Conservation (phyloP, 2,797 vertebrate genomes). For the Vireo griseus region DNA sequence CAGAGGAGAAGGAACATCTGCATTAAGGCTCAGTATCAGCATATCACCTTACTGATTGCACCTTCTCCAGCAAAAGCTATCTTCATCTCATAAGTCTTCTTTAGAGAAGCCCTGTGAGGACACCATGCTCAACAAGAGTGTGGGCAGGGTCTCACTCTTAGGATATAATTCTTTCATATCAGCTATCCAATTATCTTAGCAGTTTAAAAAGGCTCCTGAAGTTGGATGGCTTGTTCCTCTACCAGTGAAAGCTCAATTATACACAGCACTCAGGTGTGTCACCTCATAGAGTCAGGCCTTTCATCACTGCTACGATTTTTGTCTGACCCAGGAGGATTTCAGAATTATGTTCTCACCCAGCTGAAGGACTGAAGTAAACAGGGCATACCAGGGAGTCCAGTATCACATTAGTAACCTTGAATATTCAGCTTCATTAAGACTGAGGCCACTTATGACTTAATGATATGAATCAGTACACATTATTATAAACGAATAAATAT, state of each 20-base stretch:
- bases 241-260: not conserved
- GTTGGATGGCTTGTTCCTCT: not conserved
- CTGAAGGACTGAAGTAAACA: not conserved
- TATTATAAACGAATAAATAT: not conserved
- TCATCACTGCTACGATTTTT: not conserved
- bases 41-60: not conserved
- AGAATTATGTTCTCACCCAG: not conserved
- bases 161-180: not conserved
- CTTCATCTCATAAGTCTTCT: not conserved
- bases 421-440: not conserved
- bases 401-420: not conserved
- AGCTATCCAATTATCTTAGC: not conserved
- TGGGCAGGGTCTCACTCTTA: not conserved
- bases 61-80: not conserved
- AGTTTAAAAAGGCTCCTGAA: not conserved
- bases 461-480: not conserved
- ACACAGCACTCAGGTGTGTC: not conserved
- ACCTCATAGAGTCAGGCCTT: not conserved
- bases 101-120: not conserved
- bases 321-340: not conserved
- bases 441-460: not conserved
- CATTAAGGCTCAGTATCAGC: not conserved
- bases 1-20: not conserved
- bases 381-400: not conserved
- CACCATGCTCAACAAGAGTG: not conserved